These are phyloP conservation scores for Emydura subglobosa DNA, from an alignment of 2,113 vertebrate species.

Conservation along the genomic window DNA sequence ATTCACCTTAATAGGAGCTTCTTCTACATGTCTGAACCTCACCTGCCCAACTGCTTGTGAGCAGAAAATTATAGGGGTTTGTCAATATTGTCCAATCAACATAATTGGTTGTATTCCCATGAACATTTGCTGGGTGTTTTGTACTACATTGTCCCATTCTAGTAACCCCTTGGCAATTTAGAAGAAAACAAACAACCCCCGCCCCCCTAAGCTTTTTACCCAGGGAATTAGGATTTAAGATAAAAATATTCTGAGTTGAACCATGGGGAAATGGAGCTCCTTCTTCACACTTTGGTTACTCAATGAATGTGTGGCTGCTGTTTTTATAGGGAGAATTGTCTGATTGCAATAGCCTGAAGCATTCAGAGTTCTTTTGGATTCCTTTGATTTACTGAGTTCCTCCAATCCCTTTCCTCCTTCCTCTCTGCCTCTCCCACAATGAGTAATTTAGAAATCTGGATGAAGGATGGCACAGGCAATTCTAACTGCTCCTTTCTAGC, in stretches of 20 bases:
- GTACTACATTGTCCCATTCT: too few relatives aligned
- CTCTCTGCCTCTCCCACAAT: too few relatives aligned
- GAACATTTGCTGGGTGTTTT: neutral
- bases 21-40: neutral
- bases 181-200: too few relatives aligned
- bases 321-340: neutral
- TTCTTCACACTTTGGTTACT: neutral
- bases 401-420: neutral
- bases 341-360: neutral
- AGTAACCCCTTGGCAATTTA: neutral
- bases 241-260: neutral
- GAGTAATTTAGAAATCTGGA: slow-evolving; percentile 36
- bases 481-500: slow-evolving; percentile 18
- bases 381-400: slow-evolving; percentile 49
- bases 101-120: neutral
- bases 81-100: neutral
- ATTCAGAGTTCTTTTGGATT: neutral
- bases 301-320: neutral
- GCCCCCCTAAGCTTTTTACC: neutral
- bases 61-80: neutral
- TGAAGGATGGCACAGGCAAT: slow-evolving; percentile 12
- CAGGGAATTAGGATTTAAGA: neutral
- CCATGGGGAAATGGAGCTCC: neutral
- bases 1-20: too few relatives aligned
- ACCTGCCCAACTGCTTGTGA: neutral